Conservation (phyloP, 2,113 vertebrate species). For the Raja brachyura region DNA sequence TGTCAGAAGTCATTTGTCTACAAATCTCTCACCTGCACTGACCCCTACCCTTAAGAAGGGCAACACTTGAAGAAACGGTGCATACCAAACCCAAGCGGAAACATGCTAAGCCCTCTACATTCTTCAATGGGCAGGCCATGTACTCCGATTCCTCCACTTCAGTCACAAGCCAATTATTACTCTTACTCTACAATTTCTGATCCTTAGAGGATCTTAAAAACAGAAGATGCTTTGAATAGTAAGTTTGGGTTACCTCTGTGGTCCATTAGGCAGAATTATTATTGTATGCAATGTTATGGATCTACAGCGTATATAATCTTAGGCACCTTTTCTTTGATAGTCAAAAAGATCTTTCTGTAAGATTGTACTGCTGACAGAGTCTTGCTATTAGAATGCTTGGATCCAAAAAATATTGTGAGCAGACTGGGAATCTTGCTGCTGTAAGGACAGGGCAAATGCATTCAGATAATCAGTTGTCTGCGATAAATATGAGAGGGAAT, state of each 20-base stretch:
- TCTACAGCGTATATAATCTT: too few species aligned
- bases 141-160: too few species aligned
- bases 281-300: not conserved
- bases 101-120: not conserved
- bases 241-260: not conserved
- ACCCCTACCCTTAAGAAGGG: not conserved
- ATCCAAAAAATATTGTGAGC: not conserved
- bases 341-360: not conserved
- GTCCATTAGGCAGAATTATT: not conserved
- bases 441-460: not conserved
- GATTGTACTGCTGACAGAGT: not conserved
- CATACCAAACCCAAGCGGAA: not conserved
- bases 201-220: not conserved
- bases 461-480: too few species aligned
- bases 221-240: not conserved
- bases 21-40: not conserved
- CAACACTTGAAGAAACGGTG: not conserved
- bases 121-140: not conserved
- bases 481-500: too few species aligned
- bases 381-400: not conserved
- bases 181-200: not conserved
- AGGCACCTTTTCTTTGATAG: not conserved
- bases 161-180: not conserved
- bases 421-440: not conserved
- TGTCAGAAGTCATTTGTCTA: not conserved